Conservation (phyloP, 1,140 invertebrate species). For the Drosophila quadrilineata region DNA sequence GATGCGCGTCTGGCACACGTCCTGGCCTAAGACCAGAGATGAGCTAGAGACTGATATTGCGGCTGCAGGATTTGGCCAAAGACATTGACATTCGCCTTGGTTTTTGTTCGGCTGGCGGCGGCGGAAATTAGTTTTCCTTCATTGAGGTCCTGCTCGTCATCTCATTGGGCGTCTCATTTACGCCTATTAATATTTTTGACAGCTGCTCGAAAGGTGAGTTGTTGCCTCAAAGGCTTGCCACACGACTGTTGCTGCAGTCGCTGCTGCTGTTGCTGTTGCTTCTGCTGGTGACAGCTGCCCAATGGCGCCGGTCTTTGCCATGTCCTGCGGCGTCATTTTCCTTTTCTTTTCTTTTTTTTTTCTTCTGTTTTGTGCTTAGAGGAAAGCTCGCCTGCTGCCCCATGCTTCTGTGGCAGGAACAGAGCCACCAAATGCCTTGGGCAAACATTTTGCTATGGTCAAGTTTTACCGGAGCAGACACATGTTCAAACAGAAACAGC, state of each 20-base stretch:
- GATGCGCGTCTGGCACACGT: slow-evolving; percentile 71
- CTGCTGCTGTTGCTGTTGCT: slow-evolving; percentile 24
- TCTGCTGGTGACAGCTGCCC: slow-evolving; percentile 64
- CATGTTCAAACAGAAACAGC: slow-evolving; percentile 61
- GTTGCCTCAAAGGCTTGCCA: slow-evolving; percentile 63
- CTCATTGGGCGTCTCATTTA: slow-evolving; percentile 70
- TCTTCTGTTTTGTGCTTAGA: background rate
- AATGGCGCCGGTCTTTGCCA: slow-evolving; percentile 21
- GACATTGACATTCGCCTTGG: slow-evolving; percentile 12
- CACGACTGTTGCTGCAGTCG: background rate
- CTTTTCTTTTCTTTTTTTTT: background rate
- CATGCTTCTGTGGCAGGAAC: slow-evolving; percentile 3
- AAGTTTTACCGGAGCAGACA: slow-evolving; percentile 45
- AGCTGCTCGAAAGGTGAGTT: slow-evolving; percentile 56
- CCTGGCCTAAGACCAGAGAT: background rate
- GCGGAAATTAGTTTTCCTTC: slow-evolving; percentile 70
- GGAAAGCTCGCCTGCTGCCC: slow-evolving; percentile 30
- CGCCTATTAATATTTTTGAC: slow-evolving; percentile 67
- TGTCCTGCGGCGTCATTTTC: slow-evolving; percentile 59
- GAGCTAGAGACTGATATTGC: background rate
- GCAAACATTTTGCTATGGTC: slow-evolving; percentile 49
- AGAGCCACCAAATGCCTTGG: slow-evolving; percentile 48
- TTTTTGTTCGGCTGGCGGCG: slow-evolving; percentile 23
- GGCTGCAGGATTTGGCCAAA: slow-evolving; percentile 16
- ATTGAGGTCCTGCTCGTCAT: slow-evolving; percentile 15